Evolutionary conservation across 2,113 vertebrate species (phyloP).

Genomic region (Nothocercus nigrocapillus): DNA sequence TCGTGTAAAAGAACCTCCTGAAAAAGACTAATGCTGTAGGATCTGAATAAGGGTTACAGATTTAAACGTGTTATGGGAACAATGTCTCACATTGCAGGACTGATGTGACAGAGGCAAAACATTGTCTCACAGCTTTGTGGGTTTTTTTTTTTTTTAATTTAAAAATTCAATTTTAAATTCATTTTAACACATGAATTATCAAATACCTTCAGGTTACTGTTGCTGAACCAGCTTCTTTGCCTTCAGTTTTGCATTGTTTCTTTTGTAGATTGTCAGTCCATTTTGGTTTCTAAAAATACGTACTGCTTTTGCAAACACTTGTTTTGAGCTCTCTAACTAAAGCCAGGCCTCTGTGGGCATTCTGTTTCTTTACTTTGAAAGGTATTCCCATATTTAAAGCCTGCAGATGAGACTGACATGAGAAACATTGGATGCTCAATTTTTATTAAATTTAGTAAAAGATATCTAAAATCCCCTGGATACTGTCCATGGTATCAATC

Average conservation of each 20-base stretch:
- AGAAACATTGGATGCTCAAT: neutral
- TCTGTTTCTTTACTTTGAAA: neutral
- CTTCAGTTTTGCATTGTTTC: neutral
- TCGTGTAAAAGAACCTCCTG: neutral
- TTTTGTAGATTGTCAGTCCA: neutral
- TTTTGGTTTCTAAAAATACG: neutral
- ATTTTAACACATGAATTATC: neutral
- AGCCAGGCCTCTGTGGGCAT: neutral
- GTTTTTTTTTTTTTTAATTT: too few relatives aligned
- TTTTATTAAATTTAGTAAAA: neutral
- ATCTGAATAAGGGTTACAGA: neutral
- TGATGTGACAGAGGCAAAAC: neutral
- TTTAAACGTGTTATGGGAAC: neutral
- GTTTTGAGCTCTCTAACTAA: neutral
- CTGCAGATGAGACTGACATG: neutral
- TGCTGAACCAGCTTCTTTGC: neutral
- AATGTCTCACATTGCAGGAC: neutral
- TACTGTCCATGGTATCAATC: neutral
- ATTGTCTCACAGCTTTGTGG: neutral
- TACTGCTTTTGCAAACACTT: neutral
- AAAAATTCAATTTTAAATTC: too few relatives aligned
- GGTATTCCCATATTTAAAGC: neutral
- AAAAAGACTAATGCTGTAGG: neutral
- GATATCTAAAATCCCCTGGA: neutral
- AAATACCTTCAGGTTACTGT: neutral